phyloP scores from a whole-genome alignment of 2,113 vertebrate species.

The Galeopterus variegatus region DNA sequence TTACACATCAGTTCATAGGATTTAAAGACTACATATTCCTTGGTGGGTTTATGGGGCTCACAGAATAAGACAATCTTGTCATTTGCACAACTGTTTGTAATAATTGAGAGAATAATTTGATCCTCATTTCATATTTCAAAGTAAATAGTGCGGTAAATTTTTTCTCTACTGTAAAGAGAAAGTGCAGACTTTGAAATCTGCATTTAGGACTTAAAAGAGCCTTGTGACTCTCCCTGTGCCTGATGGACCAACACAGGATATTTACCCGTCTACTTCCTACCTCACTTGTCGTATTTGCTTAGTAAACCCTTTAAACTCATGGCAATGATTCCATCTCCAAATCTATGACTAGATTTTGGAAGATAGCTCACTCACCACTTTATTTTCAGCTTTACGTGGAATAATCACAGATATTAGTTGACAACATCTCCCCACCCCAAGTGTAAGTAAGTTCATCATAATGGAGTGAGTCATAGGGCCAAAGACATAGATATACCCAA shows the following conservation, averaged over 20 bases:
- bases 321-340: not conserved
- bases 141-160: conserved; percentile 3
- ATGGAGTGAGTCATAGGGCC: not conserved
- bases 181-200: not conserved
- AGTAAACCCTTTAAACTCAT: not conserved
- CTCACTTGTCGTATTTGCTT: not conserved
- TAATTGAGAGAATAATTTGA: conserved; percentile 44
- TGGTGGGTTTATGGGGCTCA: not conserved
- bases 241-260: not conserved
- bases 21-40: conserved; percentile 6
- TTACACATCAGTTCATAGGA: conserved; percentile 22
- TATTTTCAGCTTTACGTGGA: not conserved
- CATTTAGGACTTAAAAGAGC: not conserved
- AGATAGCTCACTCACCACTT: not conserved
- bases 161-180: conserved; percentile 46
- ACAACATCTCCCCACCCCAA: not conserved
- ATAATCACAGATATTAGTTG: not conserved
- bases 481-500: not conserved
- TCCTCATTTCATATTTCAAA: conserved; percentile 61
- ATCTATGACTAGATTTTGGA: not conserved
- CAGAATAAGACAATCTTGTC: conserved; percentile 11
- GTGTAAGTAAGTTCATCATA: not conserved
- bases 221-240: not conserved
- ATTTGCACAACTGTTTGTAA: conserved; percentile 60
- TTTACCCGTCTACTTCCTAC: not conserved